phyloP scores from a whole-genome alignment of 2,888 invertebrate species.

The Pseudococcus viburni region DNA sequence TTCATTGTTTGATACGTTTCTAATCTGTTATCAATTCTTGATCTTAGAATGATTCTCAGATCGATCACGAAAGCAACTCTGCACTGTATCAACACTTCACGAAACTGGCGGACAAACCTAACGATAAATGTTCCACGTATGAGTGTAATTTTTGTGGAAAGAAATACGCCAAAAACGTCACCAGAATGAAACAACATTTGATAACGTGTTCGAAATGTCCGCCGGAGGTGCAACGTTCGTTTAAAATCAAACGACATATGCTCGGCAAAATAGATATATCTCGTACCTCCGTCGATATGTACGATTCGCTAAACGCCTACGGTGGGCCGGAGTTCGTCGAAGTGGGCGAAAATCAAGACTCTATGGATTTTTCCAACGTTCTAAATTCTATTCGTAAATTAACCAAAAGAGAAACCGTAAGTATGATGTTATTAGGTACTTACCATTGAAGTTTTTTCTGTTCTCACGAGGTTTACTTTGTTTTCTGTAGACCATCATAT shows the following conservation, averaged over 20 bases:
- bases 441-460: background rate
- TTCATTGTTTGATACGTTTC: background rate
- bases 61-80: background rate
- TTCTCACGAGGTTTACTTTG: background rate
- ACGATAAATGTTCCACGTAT: constrained; percentile 34
- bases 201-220: constrained; percentile 37
- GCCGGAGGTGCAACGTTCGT: background rate
- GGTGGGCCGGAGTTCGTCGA: constrained; percentile 3
- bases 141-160: constrained; percentile 31
- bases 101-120: constrained; percentile 4
- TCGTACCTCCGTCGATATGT: background rate
- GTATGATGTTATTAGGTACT: background rate
- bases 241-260: constrained; percentile 20
- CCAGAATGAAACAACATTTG: constrained; percentile 44
- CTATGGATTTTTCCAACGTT: constrained; percentile 44
- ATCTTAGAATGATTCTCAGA: background rate
- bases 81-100: constrained; percentile 26
- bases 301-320: background rate
- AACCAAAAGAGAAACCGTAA: constrained; percentile 40
- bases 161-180: constrained; percentile 48
- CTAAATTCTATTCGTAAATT: constrained; percentile 8
- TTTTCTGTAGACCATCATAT: constrained; percentile 45
- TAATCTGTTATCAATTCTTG: background rate
- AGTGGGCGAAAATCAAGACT: constrained; percentile 37
- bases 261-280: background rate